A percentile compares a stretch with the other conserved stretches of the same genome.
phyloP scores from a whole-genome alignment of 2,113 vertebrate species.

The Aleadryas rufinucha region DNA sequence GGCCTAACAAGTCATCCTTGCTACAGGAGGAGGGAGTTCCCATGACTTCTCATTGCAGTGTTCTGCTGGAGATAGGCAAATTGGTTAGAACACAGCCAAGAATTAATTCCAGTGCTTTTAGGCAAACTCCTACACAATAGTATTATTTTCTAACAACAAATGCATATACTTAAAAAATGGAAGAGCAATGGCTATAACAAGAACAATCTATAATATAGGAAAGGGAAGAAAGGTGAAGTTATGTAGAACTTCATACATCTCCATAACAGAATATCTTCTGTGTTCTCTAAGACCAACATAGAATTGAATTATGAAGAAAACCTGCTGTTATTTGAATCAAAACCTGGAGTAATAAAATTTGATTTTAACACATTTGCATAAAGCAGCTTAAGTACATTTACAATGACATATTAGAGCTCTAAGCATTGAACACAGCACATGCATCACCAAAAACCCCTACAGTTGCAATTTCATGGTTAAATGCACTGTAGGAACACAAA shows the following conservation, averaged over 20 bases:
- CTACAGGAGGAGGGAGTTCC: background rate
- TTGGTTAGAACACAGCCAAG: background rate
- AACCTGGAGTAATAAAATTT: conserved; percentile 23
- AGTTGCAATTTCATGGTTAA: conserved; percentile 56
- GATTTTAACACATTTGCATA: conserved; percentile 51
- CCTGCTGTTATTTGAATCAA: conserved; percentile 48
- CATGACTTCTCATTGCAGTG: background rate
- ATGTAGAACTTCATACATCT: background rate
- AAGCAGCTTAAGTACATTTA: conserved; percentile 58
- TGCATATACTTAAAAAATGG: background rate
- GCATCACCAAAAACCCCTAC: conserved; percentile 32
- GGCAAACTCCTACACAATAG: background rate
- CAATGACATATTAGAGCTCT: conserved; percentile 42
- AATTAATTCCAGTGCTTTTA: background rate
- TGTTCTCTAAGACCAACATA: background rate
- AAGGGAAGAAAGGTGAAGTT: background rate
- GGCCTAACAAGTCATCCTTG: background rate
- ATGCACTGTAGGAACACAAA: conserved; percentile 44
- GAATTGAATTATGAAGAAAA: conserved; percentile 29
- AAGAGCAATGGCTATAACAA: background rate
- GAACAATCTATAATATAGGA: background rate
- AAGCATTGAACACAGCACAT: conserved; percentile 21
- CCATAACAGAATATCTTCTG: background rate
- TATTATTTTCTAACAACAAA: background rate
- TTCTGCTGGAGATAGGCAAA: background rate